phyloP scores from a whole-genome alignment of 2,797 vertebrate species.

The Phylloscopus collybita region DNA sequence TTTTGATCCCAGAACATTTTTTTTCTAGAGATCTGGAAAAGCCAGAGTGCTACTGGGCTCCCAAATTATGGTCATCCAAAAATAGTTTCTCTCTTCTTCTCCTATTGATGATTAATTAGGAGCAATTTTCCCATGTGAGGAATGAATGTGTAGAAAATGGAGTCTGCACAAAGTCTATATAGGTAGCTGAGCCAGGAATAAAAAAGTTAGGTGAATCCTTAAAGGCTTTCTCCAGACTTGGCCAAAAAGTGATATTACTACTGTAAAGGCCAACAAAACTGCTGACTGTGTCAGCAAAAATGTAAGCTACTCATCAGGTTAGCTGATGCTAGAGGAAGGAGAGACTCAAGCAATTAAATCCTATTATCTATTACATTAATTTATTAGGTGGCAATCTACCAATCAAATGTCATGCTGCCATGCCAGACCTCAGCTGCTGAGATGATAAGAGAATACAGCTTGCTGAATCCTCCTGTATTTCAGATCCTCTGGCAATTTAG shows the following conservation, averaged over 20 bases:
- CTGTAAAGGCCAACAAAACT: not conserved
- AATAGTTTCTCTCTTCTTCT: not conserved
- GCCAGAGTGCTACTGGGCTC: not conserved
- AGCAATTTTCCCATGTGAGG: not conserved
- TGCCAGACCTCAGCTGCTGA: constrained; percentile 24
- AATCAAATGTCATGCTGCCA: constrained; percentile 9
- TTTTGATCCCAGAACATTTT: not conserved
- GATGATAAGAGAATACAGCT: constrained; percentile 4
- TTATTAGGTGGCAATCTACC: constrained; percentile 55
- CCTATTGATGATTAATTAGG: not conserved
- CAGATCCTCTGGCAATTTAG: constrained; percentile 28
- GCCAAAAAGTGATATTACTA: not conserved
- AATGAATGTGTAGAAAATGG: not conserved
- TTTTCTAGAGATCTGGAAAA: not conserved
- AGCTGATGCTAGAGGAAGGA: constrained; percentile 42
- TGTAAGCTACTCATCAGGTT: constrained; percentile 4
- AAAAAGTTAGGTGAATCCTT: not conserved
- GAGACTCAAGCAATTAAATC: constrained; percentile 49
- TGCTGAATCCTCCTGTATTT: constrained; percentile 34
- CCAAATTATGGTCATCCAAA: not conserved
- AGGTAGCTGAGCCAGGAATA: not conserved
- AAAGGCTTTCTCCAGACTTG: not conserved
- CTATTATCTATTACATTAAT: constrained; percentile 52
- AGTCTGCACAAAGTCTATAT: not conserved
- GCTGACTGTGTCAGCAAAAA: constrained; percentile 42